Percentiles rank a stretch among this genome's conserved stretches.
Conservation (phyloP, 2,888 invertebrate species). For the Rhingia campestris region DNA sequence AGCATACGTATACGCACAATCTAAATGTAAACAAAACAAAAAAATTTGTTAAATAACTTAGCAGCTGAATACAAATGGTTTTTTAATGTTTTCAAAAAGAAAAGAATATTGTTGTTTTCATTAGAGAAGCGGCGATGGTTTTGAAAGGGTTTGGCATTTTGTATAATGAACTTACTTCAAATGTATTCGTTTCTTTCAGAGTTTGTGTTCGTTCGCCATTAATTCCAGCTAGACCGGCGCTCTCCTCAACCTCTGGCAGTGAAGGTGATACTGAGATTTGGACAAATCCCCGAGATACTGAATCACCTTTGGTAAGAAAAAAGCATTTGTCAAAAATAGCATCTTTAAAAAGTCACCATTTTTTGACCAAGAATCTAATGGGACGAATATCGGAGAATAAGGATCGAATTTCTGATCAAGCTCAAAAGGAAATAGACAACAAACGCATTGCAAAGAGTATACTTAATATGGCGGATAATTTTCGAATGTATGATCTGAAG, state of each 20-base stretch:
- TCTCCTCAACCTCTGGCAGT: slow-evolving; percentile 85
- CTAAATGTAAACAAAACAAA: slow-evolving; percentile 13
- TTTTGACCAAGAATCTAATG: slow-evolving; percentile 75
- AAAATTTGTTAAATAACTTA: slow-evolving; percentile 45
- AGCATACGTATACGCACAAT: slow-evolving; percentile 42
- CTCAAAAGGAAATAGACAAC: slow-evolving; percentile 87
- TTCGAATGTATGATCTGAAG: slow-evolving; percentile 75
- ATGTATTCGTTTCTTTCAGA: slow-evolving; percentile 82
- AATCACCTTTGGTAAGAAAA: slow-evolving; percentile 80
- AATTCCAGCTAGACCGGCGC: slow-evolving; percentile 89
- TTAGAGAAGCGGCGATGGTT: slow-evolving; percentile 28
- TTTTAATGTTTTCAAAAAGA: slow-evolving; percentile 72
- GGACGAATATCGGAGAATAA: slow-evolving; percentile 81
- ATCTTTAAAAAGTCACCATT: not conserved
- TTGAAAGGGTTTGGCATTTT: slow-evolving; percentile 46
- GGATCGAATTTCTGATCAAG: slow-evolving; percentile 85
- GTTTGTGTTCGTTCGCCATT: slow-evolving; percentile 92
- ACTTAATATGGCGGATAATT: slow-evolving; percentile 79
- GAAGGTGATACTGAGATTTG: slow-evolving; percentile 86
- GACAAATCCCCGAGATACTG: slow-evolving; percentile 86
- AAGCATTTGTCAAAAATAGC: not conserved
- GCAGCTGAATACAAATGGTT: slow-evolving; percentile 57
- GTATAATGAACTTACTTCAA: slow-evolving; percentile 56
- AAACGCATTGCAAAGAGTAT: slow-evolving; percentile 85
- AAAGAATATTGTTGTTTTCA: slow-evolving; percentile 43